A percentile compares a stretch with the other conserved stretches of the same genome.
phyloP scores from a whole-genome alignment of 2,113 vertebrate species.

The Passer montanus region DNA sequence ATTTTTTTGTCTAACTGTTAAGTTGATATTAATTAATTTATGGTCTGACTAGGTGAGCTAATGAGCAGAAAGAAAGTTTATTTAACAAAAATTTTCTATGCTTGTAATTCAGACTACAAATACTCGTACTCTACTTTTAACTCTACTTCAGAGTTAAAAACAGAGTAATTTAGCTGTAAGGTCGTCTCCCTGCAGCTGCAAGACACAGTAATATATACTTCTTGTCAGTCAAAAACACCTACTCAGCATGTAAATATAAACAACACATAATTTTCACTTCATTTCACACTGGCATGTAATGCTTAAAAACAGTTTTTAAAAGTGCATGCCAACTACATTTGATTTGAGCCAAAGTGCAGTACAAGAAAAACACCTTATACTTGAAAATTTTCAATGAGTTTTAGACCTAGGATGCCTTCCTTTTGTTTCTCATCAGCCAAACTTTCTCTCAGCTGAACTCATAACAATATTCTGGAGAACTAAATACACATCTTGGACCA shows the following conservation, averaged over 20 bases:
- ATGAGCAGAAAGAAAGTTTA: not conserved
- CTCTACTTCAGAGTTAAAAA: conserved; percentile 9
- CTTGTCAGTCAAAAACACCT: conserved; percentile 31
- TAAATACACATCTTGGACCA: not conserved
- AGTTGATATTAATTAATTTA: not conserved
- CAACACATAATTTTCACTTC: conserved; percentile 45
- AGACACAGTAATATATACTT: conserved; percentile 12
- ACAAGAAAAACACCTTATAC: not conserved
- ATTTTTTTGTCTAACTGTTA: not conserved
- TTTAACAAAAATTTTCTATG: not conserved
- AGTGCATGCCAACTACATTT: not conserved
- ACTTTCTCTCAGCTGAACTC: not conserved
- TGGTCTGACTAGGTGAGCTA: not conserved
- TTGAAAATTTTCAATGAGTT: not conserved
- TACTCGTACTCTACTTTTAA: not conserved
- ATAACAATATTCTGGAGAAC: not conserved
- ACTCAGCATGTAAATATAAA: conserved; percentile 48
- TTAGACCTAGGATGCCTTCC: not conserved
- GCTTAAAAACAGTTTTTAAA: conserved; percentile 30
- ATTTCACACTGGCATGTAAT: not conserved
- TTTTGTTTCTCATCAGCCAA: not conserved
- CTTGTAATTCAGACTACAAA: not conserved
- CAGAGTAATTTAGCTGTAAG: not conserved
- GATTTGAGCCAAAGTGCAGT: not conserved
- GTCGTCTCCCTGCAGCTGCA: not conserved